A percentile compares a stretch with the other conserved stretches of the same genome.
These are phyloP conservation scores for Synaphobranchus kaupii DNA, from an alignment of 2,797 vertebrate species.

Conservation along the genomic window DNA sequence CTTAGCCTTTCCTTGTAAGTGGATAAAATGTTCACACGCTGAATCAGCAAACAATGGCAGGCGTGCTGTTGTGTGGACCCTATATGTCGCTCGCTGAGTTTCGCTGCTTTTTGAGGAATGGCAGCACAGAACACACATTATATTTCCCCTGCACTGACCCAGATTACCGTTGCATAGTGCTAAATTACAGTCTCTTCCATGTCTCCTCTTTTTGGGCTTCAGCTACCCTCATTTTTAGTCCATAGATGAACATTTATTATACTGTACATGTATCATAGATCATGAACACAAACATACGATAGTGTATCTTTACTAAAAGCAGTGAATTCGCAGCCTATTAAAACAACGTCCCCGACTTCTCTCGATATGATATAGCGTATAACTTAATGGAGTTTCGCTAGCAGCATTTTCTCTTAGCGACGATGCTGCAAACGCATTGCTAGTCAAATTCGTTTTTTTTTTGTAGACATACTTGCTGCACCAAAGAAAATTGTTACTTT, in stretches of 20 bases:
- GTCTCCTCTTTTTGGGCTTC: neutral
- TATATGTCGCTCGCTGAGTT: neutral
- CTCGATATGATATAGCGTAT: no score
- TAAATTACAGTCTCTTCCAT: neutral
- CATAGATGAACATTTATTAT: neutral
- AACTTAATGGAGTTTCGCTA: no score
- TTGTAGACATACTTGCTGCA: no score
- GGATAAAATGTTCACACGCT: neutral
- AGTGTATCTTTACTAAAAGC: neutral
- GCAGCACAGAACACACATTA: neutral
- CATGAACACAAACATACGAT: neutral
- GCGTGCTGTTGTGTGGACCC: neutral
- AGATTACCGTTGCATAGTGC: neutral
- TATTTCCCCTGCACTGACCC: neutral
- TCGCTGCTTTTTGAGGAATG: neutral
- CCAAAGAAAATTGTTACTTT: no score
- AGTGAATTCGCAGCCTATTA: neutral
- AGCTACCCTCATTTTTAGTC: neutral
- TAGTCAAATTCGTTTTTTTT: no score
- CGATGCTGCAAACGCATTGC: no score
- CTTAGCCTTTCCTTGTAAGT: neutral
- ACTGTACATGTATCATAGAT: neutral
- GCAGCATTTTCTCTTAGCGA: no score
- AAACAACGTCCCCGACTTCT: no score
- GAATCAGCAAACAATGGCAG: neutral